Evolutionary conservation across 1,140 invertebrate genomes (phyloP), one percentile per base, ranked within the genome.

Genomic region (Aphelenchoides besseyi): DNA sequence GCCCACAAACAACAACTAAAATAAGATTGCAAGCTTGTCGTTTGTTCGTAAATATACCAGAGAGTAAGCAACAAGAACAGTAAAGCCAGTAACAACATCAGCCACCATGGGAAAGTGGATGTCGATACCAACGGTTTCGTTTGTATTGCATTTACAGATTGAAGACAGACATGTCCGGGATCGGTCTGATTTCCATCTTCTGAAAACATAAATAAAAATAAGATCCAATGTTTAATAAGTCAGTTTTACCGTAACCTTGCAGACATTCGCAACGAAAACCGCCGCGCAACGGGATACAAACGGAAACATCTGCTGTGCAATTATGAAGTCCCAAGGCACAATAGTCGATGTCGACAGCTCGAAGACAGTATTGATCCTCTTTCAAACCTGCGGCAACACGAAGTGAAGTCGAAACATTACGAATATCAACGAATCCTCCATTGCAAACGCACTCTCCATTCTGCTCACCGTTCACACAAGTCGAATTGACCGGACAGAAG

Each of bases 11-110:
- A 66, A 3, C 63, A 66, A 33, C 63, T 66, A 32, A 2, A 35
- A 66, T 12, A 3, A 29, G 0, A 2, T 2, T 23, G 30, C n/a
- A 33, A 32, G 18, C 63, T 23, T 41, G 8, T n/a, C 2, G 0
- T n/a, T 18, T 12, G 2, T 3, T 16, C 18, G 23, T n/a, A 53
- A 63, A 66, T 33, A 18, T 26, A 35, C 63, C 63, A 66, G 32
- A 66, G 36, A 0, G 63, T 66, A 26, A 66, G 36, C 1, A 66
- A 32, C 26, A 66, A 30, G 63, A 66, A 66, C n/a, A 66, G 32
- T 12, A 66, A 32, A 53, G 63, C 63, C 63, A 66, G 30, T 33
- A 66, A 8, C 12, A 66, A 30, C 63, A 66, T 66, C 63, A 66
- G 32, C 63, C 63, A 66, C 63, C 30, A 66, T 12, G 63, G 63